A percentile compares a stretch with the other conserved stretches of the same genome.
These are phyloP conservation scores for Cerastis leucographa DNA, from an alignment of 2,888 invertebrate genomes.

Conservation along the genomic window DNA sequence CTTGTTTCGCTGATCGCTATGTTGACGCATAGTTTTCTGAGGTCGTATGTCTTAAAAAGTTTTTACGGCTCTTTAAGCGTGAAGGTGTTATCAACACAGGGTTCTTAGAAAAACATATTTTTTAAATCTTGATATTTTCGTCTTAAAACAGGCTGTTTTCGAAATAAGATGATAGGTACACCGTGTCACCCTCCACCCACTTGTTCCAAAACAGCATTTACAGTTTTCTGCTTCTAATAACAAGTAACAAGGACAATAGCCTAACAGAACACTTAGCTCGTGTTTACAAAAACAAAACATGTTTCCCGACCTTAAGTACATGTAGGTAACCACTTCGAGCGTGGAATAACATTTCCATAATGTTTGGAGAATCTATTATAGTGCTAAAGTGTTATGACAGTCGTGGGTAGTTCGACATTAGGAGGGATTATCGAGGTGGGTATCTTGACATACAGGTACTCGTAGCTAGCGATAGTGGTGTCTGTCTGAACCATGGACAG, in stretches of 20 bases:
- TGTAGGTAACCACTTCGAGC: constrained; percentile 3
- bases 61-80: no score
- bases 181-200: constrained; percentile 14
- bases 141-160: neutral
- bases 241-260: constrained; percentile 20
- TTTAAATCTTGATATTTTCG: neutral
- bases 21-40: no score
- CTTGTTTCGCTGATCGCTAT: no score
- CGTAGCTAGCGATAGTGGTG: neutral
- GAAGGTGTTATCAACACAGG: neutral
- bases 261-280: constrained; percentile 14
- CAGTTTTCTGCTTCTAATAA: constrained; percentile 36
- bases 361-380: constrained; percentile 18
- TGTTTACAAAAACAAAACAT: constrained; percentile 52
- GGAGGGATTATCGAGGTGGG: neutral
- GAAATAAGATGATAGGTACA: neutral
- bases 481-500: neutral
- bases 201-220: constrained; percentile 9
- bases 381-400: constrained; percentile 36
- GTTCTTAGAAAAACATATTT: neutral
- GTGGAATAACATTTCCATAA: constrained; percentile 35
- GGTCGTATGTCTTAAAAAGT: no score
- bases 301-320: constrained; percentile 11
- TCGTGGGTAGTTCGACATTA: constrained; percentile 4
- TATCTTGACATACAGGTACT: neutral